Evolutionary conservation across 1,140 invertebrate species (phyloP).

Genomic region (Agrypnia vestita): DNA sequence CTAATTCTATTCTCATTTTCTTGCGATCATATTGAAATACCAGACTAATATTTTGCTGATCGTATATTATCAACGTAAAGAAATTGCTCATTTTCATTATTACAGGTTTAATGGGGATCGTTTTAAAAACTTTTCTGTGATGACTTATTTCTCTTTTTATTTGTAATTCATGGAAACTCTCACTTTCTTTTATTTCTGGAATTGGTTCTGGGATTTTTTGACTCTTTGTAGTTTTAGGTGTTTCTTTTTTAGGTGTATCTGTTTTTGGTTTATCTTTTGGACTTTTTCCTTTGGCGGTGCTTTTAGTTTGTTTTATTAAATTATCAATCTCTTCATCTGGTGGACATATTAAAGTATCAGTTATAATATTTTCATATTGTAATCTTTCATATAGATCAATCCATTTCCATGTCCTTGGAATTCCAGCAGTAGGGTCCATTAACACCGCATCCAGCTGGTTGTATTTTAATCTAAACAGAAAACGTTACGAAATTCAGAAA

Average conservation of each 20-base stretch:
- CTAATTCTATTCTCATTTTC: constrained; percentile 33
- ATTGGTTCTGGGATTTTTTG: constrained; percentile 3
- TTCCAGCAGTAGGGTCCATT: constrained; percentile 15
- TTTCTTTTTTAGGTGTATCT: not conserved
- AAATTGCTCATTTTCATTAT: constrained; percentile 39
- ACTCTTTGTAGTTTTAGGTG: not conserved
- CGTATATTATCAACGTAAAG: constrained; percentile 16
- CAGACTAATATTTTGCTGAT: constrained; percentile 32
- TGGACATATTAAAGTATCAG: constrained; percentile 25
- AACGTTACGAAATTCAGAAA: not conserved
- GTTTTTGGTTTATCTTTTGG: not conserved
- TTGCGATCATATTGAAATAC: constrained; percentile 35
- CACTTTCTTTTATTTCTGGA: constrained; percentile 19
- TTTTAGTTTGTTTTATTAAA: constrained; percentile 11
- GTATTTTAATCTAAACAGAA: constrained; percentile 44
- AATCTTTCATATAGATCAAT: constrained; percentile 1
- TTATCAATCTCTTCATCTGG: constrained; percentile 41
- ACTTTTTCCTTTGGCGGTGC: not conserved
- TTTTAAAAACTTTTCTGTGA: constrained; percentile 30
- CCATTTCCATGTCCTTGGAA: constrained; percentile 29
- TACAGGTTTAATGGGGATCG: constrained; percentile 25
- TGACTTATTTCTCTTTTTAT: not conserved
- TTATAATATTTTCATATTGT: constrained; percentile 38
- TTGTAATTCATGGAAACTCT: not conserved
- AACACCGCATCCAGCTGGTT: constrained; percentile 42